Percentiles rank a stretch among this genome's conserved stretches.
Evolutionary conservation across 2,113 vertebrate genomes (phyloP).

Genomic region (Mesitornis unicolor): DNA sequence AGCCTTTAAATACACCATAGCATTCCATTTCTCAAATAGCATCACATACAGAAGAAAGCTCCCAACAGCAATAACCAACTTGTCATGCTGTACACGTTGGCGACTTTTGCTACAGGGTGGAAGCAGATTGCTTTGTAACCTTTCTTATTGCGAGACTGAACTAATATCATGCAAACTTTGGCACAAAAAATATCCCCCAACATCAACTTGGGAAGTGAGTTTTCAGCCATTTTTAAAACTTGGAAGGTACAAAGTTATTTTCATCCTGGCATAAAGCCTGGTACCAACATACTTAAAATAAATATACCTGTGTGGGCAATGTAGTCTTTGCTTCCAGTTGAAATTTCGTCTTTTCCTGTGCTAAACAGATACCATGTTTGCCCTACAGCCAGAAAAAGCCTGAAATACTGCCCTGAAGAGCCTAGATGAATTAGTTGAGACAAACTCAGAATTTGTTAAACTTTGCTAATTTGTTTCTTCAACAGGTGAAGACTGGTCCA

Average conservation of each 20-base stretch:
- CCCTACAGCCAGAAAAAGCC: not conserved
- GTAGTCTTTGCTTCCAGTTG: not conserved
- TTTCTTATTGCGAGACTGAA: not conserved
- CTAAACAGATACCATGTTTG: not conserved
- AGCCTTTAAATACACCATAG: conserved; percentile 27
- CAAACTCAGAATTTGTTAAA: not conserved
- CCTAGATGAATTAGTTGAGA: not conserved
- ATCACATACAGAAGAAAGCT: not conserved
- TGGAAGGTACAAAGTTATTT: not conserved
- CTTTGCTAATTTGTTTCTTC: not conserved
- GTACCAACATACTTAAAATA: not conserved
- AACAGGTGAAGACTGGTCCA: not conserved
- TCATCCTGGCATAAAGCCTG: not conserved
- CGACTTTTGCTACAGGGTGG: not conserved
- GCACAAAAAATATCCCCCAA: not conserved
- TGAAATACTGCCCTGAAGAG: not conserved
- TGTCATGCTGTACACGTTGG: not conserved
- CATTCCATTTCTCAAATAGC: conserved; percentile 14
- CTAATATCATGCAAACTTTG: not conserved
- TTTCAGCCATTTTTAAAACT: not conserved
- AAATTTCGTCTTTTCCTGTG: not conserved
- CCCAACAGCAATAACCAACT: not conserved
- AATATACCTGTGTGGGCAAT: not conserved
- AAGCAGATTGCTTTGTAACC: not conserved
- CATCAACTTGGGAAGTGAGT: not conserved